Evolutionary conservation across 2,113 vertebrate species (phyloP), one percentile per base, ranked within the genome.

Genomic region (Lepidothrix coronata): DNA sequence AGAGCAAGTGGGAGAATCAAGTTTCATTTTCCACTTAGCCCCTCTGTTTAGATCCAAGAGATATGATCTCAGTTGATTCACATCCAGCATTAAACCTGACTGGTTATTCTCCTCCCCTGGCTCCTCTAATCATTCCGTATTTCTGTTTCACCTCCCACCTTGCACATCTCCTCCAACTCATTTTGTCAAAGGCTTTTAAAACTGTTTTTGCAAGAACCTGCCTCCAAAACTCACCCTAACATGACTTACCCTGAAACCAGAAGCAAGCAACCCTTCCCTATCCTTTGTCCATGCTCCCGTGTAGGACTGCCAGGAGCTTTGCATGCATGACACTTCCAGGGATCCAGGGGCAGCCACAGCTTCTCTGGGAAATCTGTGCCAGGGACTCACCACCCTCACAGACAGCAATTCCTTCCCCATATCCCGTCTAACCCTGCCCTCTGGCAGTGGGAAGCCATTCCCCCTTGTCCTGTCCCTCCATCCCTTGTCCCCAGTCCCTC

Each of bases 241-340:
- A 0, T 2, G 52, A 11, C 46, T 11, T 4, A 18, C 27, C 24
- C 55, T 18, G 61, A 31, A 35, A 9, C 22, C 72, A 31, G 3
- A 30, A 25, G 55, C 85, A 51, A 72, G 35, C 24, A 15, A 57
- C 17, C 49, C 55, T 19, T 27, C 11, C 49, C 71, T 27, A 1
- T 2, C 14, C 70, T 37, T 39, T 17, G 31, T 3, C 44, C 54
- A 0, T 0, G 0, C 7, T 6, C 51, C 49, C 5, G 33, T 16
- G 43, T 0, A 12, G 43, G 21, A 43, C 6, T 5, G 30, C 75
- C 80, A 68, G 75, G 66, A 58, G 55, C 75, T 48, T 39, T 37
- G 46, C 21, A 30, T 0, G 4, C 0, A 0, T 4, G 46, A 0
- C 65, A 70, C 39, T 77, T 2, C 74, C 73, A 87, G 85, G 85